A percentile compares a stretch with the other conserved stretches of the same genome.
phyloP scores from a whole-genome alignment of 2,797 vertebrate species.

The Esox lucius region DNA sequence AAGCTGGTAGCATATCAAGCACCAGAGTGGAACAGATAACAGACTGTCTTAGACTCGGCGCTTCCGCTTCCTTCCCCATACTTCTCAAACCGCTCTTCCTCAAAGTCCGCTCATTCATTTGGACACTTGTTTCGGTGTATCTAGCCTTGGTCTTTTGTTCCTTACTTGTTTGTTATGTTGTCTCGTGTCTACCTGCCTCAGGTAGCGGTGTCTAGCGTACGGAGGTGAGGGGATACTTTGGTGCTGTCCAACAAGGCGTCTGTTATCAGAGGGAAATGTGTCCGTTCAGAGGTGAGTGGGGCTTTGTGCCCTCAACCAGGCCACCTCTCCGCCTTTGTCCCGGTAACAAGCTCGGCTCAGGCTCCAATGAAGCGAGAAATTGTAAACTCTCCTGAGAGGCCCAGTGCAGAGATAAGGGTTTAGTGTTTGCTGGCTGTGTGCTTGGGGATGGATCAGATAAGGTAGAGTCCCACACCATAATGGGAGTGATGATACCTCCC shows the following conservation, averaged over 20 bases:
- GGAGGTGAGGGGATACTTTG: constrained; percentile 58
- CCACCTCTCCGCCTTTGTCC: constrained; percentile 82
- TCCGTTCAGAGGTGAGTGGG: constrained; percentile 91
- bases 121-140: constrained; percentile 40
- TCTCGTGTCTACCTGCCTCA: neutral
- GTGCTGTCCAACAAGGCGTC: constrained; percentile 81
- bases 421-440: constrained; percentile 93
- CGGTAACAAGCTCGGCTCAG: constrained; percentile 96
- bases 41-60: constrained; percentile 49
- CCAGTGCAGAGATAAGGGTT: constrained; percentile 97
- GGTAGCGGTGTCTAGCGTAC: constrained; percentile 43
- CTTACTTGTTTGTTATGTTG: neutral
- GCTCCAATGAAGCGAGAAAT: constrained; percentile 99
- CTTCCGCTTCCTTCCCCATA: constrained; percentile 54
- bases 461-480: constrained; percentile 86
- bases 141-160: neutral
- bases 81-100: constrained; percentile 17
- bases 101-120: constrained; percentile 47
- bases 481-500: constrained; percentile 79
- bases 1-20: constrained; percentile 43
- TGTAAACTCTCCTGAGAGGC: constrained; percentile 98
- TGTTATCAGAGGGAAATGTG: constrained; percentile 90
- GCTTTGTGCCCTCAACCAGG: constrained; percentile 90
- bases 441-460: constrained; percentile 96
- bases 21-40: constrained; percentile 24